Evolutionary conservation across 2,113 vertebrate genomes (phyloP).

Genomic region (Heliornis fulica): DNA sequence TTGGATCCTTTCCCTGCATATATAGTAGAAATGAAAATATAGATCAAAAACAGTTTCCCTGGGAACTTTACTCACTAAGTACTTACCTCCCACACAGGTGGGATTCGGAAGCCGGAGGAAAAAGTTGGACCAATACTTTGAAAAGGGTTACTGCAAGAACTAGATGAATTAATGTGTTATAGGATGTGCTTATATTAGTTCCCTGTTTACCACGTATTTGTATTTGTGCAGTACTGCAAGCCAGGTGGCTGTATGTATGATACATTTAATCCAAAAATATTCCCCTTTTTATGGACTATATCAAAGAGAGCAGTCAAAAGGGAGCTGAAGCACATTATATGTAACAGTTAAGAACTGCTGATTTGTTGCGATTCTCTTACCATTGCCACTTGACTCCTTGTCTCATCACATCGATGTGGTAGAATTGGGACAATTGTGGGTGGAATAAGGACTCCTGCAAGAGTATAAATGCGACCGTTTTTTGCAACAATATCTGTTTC

Average conservation of each 20-base stretch:
- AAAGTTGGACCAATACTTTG: neutral
- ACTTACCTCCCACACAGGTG: neutral
- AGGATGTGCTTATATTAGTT: neutral
- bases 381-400: constrained; percentile 57
- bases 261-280: too few species aligned
- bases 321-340: neutral
- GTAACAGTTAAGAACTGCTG: neutral
- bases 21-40: neutral
- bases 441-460: constrained; percentile 84
- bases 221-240: neutral
- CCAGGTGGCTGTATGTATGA: neutral
- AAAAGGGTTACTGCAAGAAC: neutral
- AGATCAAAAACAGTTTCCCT: neutral
- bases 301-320: neutral
- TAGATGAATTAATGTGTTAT: neutral
- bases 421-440: constrained; percentile 87
- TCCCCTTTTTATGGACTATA: neutral
- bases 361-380: constrained; percentile 53
- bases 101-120: neutral
- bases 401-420: constrained; percentile 85
- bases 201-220: neutral
- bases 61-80: neutral
- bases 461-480: constrained; percentile 86
- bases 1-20: neutral
- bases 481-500: constrained; percentile 85